These are phyloP conservation scores for Dexiosoma caninum DNA, from an alignment of 2,888 invertebrate genomes.

Conservation along the genomic window DNA sequence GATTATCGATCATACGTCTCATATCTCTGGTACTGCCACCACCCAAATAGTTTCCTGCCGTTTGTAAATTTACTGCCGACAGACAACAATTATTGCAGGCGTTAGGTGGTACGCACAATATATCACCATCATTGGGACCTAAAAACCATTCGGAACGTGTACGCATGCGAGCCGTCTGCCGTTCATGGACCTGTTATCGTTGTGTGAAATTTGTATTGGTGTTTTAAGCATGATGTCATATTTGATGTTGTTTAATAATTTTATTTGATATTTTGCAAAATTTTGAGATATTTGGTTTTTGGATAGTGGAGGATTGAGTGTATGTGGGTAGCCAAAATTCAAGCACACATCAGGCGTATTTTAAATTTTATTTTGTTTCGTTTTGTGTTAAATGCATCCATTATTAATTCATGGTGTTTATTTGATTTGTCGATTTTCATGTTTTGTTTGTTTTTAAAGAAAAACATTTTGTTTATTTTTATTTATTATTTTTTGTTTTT, in stretches of 20 bases:
- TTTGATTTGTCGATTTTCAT: conserved; percentile 13
- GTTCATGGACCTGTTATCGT: conserved; percentile 88
- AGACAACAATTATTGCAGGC: conserved; percentile 75
- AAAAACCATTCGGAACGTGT: conserved; percentile 99
- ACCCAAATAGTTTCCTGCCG: conserved; percentile 68
- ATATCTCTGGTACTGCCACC: conserved; percentile 71
- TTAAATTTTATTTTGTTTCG: conserved; percentile 28
- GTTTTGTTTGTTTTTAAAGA: conserved; percentile 33
- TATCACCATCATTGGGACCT: conserved; percentile 73
- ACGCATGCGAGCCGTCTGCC: conserved; percentile 97
- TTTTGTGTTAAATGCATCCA: conserved; percentile 44
- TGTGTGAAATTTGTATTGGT: conserved; percentile 58
- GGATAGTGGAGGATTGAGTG: background rate
- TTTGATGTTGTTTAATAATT: conserved; percentile 27
- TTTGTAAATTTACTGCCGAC: conserved; percentile 49
- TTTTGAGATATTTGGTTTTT: conserved; percentile 37
- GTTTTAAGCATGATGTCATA: conserved; percentile 59
- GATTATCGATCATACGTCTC: conserved; percentile 64
- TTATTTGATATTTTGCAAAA: conserved; percentile 9
- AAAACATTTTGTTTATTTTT: conserved; percentile 24
- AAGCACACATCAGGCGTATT: conserved; percentile 56
- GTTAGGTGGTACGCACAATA: conserved; percentile 71
- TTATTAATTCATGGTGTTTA: conserved; percentile 42
- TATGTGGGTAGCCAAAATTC: conserved; percentile 35
- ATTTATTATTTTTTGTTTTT: too few species aligned